Base-by-base conservation (phyloP, 1,140 invertebrate species). In the Drosophila santomea region DNA sequence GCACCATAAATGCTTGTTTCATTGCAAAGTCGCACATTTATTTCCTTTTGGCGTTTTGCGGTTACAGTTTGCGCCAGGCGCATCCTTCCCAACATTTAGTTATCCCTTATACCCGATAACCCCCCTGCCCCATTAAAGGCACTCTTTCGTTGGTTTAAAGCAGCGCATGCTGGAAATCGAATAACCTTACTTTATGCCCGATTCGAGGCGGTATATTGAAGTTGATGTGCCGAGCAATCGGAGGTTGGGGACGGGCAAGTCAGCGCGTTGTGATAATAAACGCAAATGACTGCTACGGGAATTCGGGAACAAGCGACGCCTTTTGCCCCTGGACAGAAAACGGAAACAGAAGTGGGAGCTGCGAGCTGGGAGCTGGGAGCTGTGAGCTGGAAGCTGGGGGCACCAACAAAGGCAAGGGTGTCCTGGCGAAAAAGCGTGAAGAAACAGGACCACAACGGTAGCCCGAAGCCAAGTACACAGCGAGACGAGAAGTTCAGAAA, bases 11-110 rank as follows among this genome's bases (percentile, higher is more conserved):
- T 79, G 84, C 72, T 88, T 86, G 76, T 88, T 89, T 88, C 80
- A 88, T 88, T 88, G 80, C 80, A 89, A 88, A 89, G 84, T 89
- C 84, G 84, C 80, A 88, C 80, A 89, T 88, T 88, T 88, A 89
- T 89, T 88, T 89, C 84, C 59, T 67, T 89, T 88, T 75, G 80
- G 72, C 79, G 54, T 78, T 88, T 89, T 78, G 84, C 75, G 83
- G 82, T 86, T 89, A 79, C 80, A 82, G 75, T 89, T 64, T 66
- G 63, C 54, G 58, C 54, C 60, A 60, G 43, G 58, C 68, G 56
- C 55, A 56, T 45, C 52, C 43, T 39, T 28, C 43, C 44, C 2
- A 5, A 25, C 45, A 55, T 56, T 39, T 32, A 32, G 32, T 32
- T 32, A 10, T 17, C 39, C 47, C 41, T 32, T 32, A 10, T 17